Evolutionary conservation across 2,888 invertebrate genomes (phyloP), one percentile per base, ranked within the genome.

Genomic region (Drosophila siamana): DNA sequence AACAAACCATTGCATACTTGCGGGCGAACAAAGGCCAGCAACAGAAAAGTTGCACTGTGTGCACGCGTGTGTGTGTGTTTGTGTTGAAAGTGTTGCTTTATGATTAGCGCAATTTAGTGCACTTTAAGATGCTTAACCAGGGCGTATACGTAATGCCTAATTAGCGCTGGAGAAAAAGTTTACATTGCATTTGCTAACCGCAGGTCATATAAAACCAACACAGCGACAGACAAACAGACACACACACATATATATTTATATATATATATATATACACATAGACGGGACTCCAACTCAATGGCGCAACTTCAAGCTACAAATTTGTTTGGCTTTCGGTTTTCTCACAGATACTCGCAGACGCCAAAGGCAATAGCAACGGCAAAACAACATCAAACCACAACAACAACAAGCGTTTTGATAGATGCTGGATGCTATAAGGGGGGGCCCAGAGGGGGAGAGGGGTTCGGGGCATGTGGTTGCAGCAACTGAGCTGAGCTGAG

Each of bases 61-160:
- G 9, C 2, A 30, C 13, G 30, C 19, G 46, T 30, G 15, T 19
- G 36, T 38, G n/a, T 43, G 41, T 24, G 40, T 51, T 43, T 16
- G 26, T 6, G 40, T 19, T 1, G 19, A 4, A 33, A 22, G 50
- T 43, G 40, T 46, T 74, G 65, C 68, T 66, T 70, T 78, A 78
- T 81, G 79, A 81, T 81, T 84, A 84, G 73, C 69, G 64, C 85
- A 74, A 84, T 84, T 85, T 81, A 79, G 85, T 74, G 79, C 60
- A 66, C 77, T 84, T 79, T 51, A 77, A 81, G 71, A 79, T 73
- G 73, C 77, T 54, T 74, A 65, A 50, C 63, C 75, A 59, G 30
- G 63, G 50, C 78, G 54, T 50, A 73, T 69, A 74, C 77, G 79
- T 81, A 74, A 85, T 81, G 85, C 85, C 81, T 82, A 82, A 82